These are phyloP conservation scores for Drosophila eugracilis DNA, from an alignment of 1,140 invertebrate species.

Conservation along the genomic window DNA sequence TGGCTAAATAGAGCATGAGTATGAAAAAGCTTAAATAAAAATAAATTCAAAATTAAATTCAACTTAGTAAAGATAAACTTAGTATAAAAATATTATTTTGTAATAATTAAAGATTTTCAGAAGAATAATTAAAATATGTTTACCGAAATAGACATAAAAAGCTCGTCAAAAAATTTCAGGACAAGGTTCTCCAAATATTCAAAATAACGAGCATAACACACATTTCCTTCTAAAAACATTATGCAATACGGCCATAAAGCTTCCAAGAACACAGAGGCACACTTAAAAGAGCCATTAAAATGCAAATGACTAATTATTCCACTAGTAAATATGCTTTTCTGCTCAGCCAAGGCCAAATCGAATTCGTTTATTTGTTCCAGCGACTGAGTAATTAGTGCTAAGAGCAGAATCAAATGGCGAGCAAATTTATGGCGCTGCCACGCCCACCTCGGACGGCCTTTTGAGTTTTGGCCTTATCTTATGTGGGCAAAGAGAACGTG, in stretches of 20 bases:
- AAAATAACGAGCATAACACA: not conserved
- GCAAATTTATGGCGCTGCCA: conserved; percentile 56
- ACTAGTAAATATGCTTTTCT: not conserved
- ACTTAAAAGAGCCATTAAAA: not conserved
- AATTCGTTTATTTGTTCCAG: conserved; percentile 28
- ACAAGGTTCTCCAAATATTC: not conserved
- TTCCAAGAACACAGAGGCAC: not conserved
- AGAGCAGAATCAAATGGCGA: conserved; percentile 35
- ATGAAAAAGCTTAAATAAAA: not conserved
- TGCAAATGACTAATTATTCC: conserved; percentile 1
- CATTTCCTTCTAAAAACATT: not conserved
- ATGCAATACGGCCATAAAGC: not conserved
- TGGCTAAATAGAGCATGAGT: no score
- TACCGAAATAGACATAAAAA: not conserved
- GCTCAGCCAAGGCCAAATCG: conserved; percentile 29
- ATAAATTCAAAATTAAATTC: no score
- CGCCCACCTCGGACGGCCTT: conserved; percentile 42
- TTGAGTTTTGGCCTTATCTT: conserved; percentile 28
- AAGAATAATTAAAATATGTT: not conserved
- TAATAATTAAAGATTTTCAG: no score
- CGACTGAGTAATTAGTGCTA: conserved; percentile 57
- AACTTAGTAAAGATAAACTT: no score
- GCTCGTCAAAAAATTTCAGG: not conserved
- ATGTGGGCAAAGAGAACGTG: conserved; percentile 41
- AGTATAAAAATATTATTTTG: no score